A percentile compares a stretch with the other conserved stretches of the same genome.
Evolutionary conservation across 2,888 invertebrate species (phyloP).

Genomic region (Podotricha telesiphe): DNA sequence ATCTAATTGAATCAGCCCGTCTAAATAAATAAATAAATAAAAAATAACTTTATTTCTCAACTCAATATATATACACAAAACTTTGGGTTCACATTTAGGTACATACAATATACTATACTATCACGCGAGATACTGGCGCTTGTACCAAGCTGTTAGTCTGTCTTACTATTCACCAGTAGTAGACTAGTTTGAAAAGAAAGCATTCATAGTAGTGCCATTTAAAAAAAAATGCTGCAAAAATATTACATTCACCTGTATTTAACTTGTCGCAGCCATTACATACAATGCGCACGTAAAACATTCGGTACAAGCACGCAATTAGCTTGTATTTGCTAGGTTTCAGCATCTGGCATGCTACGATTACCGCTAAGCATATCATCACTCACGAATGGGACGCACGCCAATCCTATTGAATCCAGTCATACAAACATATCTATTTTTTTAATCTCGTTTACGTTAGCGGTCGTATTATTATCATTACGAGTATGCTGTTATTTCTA

Average conservation of each 20-base stretch:
- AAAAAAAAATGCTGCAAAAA: too few relatives aligned
- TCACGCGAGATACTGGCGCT: too few relatives aligned
- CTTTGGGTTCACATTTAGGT: too few relatives aligned
- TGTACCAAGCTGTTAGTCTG: too few relatives aligned
- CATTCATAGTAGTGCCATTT: too few relatives aligned
- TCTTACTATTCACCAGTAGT: too few relatives aligned
- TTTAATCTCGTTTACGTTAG: slow-evolving; percentile 35
- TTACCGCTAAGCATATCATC: slow-evolving; percentile 78
- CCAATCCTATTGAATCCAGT: slow-evolving; percentile 63
- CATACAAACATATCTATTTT: slow-evolving; percentile 35
- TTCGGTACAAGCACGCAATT: slow-evolving; percentile 40
- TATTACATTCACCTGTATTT: not conserved
- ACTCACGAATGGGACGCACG: slow-evolving; percentile 75
- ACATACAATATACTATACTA: too few relatives aligned
- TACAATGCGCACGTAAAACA: slow-evolving; percentile 37
- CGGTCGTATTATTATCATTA: not conserved
- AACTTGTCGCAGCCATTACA: slow-evolving; percentile 16
- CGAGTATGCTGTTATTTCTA: slow-evolving; percentile 13
- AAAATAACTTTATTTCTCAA: not conserved
- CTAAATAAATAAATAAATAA: not conserved
- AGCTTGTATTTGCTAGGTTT: slow-evolving; percentile 75
- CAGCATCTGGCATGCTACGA: slow-evolving; percentile 78
- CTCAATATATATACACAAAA: not conserved
- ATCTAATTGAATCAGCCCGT: not conserved
- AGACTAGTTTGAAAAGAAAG: too few relatives aligned